Evolutionary conservation across 2,797 vertebrate species (phyloP), one percentile per base, ranked within the genome.

Genomic region (Sternarchorhynchus goeldii): DNA sequence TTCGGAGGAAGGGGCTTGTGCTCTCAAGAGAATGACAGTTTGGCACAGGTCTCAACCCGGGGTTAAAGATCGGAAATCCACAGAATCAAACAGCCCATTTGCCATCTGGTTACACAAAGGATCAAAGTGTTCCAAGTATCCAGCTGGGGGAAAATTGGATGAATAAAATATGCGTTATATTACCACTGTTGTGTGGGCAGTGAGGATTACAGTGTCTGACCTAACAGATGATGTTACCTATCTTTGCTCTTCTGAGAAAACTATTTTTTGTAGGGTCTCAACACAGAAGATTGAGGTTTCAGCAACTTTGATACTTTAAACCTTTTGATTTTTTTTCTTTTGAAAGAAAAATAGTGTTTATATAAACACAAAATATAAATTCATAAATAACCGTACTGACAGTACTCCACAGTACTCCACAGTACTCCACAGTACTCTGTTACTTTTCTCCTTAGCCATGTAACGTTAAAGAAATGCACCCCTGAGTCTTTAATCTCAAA

Each of bases 111-210:
- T 45, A 41, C 63, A 76, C 63, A 70, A 50, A 73, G 65, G 69
- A 60, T 74, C 67, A 56, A 31, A 45, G 57, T 12, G 18, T 56
- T 65, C 39, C 34, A 69, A 39, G 41, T 57, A 76, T 66, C 73
- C 66, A 66, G 73, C 72, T 72, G 77, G 67, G 41, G 56, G 70
- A 78, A 39, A 45, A 36, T 69, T 34, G 6, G 5, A 71, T 71
- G 31, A 57, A 71, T 57, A 71, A 71, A 74, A 74, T 74, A 45
- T 71, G 53, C 32, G 31, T 50, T 17, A 57, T 71, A 36, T 56
- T 56, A 10, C 31, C 8, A 34, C 56, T 71, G 31, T 90, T 86
- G 89, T 73, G 50, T 82, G 64, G 57, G n/a, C 72, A 83, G 59
- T 67, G 64, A 17, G 82, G 67, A 79, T 81, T 69, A 81, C 62